A percentile compares a stretch with the other conserved stretches of the same genome.
Evolutionary conservation across 2,113 vertebrate species (phyloP).

Genomic region (Oreochromis aureus): DNA sequence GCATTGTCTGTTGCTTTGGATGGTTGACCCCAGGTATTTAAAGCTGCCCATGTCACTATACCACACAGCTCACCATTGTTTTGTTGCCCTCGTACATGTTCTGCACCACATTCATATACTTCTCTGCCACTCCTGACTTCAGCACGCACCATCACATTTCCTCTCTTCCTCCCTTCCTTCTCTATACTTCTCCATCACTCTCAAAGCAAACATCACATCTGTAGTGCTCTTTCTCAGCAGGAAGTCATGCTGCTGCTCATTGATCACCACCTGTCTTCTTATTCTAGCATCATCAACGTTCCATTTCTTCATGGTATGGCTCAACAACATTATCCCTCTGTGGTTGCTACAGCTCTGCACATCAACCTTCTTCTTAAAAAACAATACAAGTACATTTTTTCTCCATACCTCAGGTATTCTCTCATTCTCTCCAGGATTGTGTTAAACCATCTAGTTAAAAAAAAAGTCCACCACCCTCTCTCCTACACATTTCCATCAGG

Average conservation of each 20-base stretch:
- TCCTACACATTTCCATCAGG: background rate
- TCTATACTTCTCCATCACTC: background rate
- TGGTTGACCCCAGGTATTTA: background rate
- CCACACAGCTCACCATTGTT: accelerated
- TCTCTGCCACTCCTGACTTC: background rate
- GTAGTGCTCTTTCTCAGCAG: accelerated
- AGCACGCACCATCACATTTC: background rate
- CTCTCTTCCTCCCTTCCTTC: background rate
- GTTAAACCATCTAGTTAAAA: background rate
- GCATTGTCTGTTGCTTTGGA: background rate
- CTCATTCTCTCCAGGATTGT: accelerated
- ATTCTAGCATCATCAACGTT: accelerated
- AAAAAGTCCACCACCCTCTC: accelerated
- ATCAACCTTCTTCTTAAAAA: background rate
- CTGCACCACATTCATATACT: background rate
- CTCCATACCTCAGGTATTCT: accelerated
- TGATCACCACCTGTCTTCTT: accelerated
- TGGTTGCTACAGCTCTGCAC: background rate
- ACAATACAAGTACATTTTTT: background rate
- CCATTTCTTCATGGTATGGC: accelerated
- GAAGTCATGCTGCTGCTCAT: background rate
- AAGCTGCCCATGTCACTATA: background rate
- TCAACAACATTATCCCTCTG: background rate
- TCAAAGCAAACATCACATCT: background rate
- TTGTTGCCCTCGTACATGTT: accelerated